Evolutionary conservation across 2,113 vertebrate genomes (phyloP), one percentile per base, ranked within the genome.

Genomic region (Poecilia latipinna): DNA sequence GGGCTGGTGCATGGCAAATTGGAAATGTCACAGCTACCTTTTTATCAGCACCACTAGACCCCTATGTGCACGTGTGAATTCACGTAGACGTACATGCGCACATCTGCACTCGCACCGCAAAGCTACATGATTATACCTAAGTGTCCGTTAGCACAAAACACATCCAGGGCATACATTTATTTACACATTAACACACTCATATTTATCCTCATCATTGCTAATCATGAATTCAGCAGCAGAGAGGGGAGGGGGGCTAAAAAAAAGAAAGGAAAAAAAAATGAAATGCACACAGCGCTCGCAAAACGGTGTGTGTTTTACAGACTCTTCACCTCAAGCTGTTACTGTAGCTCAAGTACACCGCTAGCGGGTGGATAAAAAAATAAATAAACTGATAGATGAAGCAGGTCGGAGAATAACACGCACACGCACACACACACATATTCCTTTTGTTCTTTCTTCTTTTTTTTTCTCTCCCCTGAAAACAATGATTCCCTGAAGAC

Each of bases 1-100:
- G 95, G 96, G 96, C 95, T 96, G 96, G 95, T 96, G 96, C 97
- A 97, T 97, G 96, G 96, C 97, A 96, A 98, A 99, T 98, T 97
- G 96, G 95, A 97, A 98, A 98, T 98, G 96, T 98, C 96, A 97
- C 96, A 97, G 96, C 95, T 96, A 96, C 96, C 96, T 94, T 95
- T 95, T 96, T 95, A 95, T 96, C 94, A 95, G 94, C 95, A 94
- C 93, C 57, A 92, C 95, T 95, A 96, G 96, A 96, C 95, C 96
- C 93, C 92, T 80, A 84, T 84, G 81, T 90, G 91, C 69, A 61
- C 35, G 88, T 85, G 88, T 85, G 86, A 72, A 72, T 82, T 65
- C 84, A 82, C 74, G 44, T 82, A 65, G 77, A 83, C 66, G 77
- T 79, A 65, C 71, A 82, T 65, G 86, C 73, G 78, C 74, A 66